Evolutionary conservation across 2,797 vertebrate species (phyloP), one percentile per base, ranked within the genome.

Genomic region (Saxicola maurus): DNA sequence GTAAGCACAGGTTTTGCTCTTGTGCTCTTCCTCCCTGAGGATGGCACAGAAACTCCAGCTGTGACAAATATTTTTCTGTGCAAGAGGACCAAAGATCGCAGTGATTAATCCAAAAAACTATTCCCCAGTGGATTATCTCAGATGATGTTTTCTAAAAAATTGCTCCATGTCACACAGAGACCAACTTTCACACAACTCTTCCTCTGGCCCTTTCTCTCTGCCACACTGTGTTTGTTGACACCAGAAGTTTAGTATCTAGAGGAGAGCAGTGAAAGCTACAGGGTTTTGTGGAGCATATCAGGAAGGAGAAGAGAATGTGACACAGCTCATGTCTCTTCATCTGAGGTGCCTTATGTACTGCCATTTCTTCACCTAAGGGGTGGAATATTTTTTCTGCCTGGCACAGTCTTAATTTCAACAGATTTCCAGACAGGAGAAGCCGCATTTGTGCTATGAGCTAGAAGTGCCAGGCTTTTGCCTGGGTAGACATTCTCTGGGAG

Each of bases 351-450:
- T 95, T 81, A 40, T 59, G 46, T 52, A 51, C 72, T 77, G 91
- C 61, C 69, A 46, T 66, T 86, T 48, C 69, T 92, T 87, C 87
- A 93, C 89, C 94, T 92, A 77, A 91, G 60, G 83, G 51, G 37
- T 31, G 60, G 92, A 96, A 68, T 89, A 75, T 74, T 77, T 93
- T 82, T 93, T 90, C 73, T 94, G 89, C 74, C 66, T 85, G 59
- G 89, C 67, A 59, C 21, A 57, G 37, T 71, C 61, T 87, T 82
- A 59, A 59, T 82, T 91, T 91, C 74, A 82, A 90, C 83, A 95
- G 78, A 92, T 48, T 67, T 87, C 87, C 74, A 93, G 62, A 69
- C 31, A 56, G 77, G 67, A 86, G 52, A 88, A 92, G 46, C 73
- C 69, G 49, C 56, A 76, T 74, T 60, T 77, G 75, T 64, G 56